Evolutionary conservation across 2,797 vertebrate species (phyloP), one percentile per base, ranked within the genome.

Genomic region (Danio albolineatus): DNA sequence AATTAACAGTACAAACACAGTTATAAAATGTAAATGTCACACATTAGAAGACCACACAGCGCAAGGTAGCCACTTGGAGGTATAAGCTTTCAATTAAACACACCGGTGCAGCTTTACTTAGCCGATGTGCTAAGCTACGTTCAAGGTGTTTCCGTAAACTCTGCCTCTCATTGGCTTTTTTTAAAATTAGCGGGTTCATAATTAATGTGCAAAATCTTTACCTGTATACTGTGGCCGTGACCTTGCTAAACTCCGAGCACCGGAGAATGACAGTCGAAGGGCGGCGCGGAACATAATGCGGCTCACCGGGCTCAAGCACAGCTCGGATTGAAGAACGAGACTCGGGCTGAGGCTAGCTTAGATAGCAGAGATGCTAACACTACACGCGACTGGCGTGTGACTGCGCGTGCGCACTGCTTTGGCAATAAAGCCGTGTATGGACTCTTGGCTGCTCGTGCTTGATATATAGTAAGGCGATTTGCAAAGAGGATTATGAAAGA

Each of bases 271-370:
- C 10, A 93, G 86, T 86, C 91, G 93, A 84, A 91, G 90, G 80
- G 92, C 94, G 56, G 92, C 89, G 90, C 92, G 91, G 87, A 95
- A 93, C 94, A 95, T 95, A 74, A 21, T 92, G 87, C 10, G 17
- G 69, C 65, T 66, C 54, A 81, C 46, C 49, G 5, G 36, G 19
- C 70, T 79, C 16, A 43, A 12, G 41, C 56, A 36, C 19, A 14
- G 73, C 69, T 72, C 12, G 13, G 38, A 67, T 56, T 44, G 41
- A 43, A 44, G 36, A 54, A 60, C 46, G 7, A 54, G 7, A 28
- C 5, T 57, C 21, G 19, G 21, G 43, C 53, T 4, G 7, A 43
- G 6, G 19, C 62, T 54, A 28, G 10, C 59, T 59, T 8, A 38
- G 53, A 10, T 65, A 73, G 51, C 39, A 4, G 41, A n/a, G 4